Evolutionary conservation across 2,888 invertebrate species (phyloP).

Genomic region (Tachystola acroxantha): DNA sequence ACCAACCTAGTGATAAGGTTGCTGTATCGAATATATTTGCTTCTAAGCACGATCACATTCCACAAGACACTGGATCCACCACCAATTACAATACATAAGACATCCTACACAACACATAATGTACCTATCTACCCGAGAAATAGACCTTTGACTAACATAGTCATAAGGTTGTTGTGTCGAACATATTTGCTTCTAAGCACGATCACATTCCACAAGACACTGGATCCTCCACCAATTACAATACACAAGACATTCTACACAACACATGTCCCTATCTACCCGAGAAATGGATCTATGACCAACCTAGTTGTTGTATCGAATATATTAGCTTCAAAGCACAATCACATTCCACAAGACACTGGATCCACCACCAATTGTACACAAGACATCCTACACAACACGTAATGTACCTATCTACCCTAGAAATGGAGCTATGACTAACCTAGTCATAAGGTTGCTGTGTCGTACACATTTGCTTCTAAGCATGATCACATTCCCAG

Average conservation of each 20-base stretch:
- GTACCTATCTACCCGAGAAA: conserved; percentile 9
- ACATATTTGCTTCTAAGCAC: background rate
- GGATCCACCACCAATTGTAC: background rate
- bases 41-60: too few relatives aligned
- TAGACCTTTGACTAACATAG: conserved; percentile 6
- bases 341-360: background rate
- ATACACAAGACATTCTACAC: background rate
- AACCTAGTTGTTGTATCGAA: conserved; percentile 63
- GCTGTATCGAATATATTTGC: too few relatives aligned
- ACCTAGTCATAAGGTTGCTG: conserved; percentile 73
- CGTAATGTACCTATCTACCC: background rate
- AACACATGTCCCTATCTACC: background rate
- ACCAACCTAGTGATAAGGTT: too few relatives aligned
- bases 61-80: conserved; percentile 36
- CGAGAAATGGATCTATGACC: conserved; percentile 31
- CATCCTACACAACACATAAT: too few relatives aligned
- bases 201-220: background rate
- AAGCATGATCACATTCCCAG: conserved; percentile 57
- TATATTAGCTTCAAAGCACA: background rate
- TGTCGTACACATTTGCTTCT: conserved; percentile 65
- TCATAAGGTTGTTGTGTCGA: too few relatives aligned
- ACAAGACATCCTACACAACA: background rate
- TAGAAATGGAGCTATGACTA: conserved; percentile 34
- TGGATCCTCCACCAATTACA: background rate
- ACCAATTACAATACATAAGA: too few relatives aligned